Conservation (phyloP, 2,797 vertebrate species). For the Tiaroga cobitis region DNA sequence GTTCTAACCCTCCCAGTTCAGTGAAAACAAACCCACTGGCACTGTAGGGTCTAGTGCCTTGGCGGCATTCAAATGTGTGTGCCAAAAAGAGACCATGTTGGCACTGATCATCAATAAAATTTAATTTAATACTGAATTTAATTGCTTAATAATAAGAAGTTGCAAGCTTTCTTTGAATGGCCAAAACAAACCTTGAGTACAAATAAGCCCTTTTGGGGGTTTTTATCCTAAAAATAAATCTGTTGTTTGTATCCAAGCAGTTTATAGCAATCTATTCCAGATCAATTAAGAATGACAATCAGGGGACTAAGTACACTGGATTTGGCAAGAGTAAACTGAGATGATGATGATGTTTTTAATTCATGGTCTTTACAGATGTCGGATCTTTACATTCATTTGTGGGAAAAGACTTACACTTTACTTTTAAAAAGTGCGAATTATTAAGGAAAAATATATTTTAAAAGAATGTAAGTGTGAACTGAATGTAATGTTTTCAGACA, state of each 20-base stretch:
- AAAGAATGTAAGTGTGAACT: not conserved
- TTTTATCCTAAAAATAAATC: not conserved
- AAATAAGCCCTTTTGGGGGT: not conserved
- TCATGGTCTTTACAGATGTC: not conserved
- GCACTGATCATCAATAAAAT: not conserved
- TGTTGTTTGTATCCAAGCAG: not conserved
- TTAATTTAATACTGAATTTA: not conserved
- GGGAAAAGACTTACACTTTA: not conserved
- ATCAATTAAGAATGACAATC: not conserved
- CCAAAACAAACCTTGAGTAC: not conserved
- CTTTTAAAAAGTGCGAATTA: not conserved
- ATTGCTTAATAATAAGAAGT: not conserved
- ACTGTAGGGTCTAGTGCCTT: not conserved
- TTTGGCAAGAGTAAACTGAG: not conserved
- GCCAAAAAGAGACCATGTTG: not conserved
- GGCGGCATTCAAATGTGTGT: not conserved
- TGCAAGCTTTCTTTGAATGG: not conserved
- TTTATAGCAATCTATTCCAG: not conserved
- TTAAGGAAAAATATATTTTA: not conserved
- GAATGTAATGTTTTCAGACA: not conserved
- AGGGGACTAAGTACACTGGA: not conserved
- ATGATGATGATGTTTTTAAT: not conserved
- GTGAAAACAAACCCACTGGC: conserved; percentile 63
- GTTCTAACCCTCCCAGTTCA: conserved; percentile 52
- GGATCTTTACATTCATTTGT: not conserved